phyloP scores from a whole-genome alignment of 2,113 vertebrate species.

The Fukomys damarensis region DNA sequence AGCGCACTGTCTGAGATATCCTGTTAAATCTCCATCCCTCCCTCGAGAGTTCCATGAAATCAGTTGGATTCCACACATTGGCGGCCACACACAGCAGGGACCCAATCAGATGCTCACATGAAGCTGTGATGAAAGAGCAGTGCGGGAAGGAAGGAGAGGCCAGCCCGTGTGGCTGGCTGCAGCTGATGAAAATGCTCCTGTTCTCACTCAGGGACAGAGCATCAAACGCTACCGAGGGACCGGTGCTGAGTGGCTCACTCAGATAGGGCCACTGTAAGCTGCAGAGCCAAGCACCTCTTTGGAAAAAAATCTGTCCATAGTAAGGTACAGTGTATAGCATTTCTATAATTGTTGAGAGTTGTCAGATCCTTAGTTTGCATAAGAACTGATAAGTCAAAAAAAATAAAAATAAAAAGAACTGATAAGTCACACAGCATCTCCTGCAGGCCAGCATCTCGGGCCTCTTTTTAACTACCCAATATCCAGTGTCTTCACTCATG shows the following conservation, averaged over 20 bases:
- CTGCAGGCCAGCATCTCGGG: too few species aligned
- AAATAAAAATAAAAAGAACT: too few species aligned
- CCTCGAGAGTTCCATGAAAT: conserved; percentile 36
- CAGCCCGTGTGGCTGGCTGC: conserved; percentile 9
- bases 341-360: background rate
- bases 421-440: background rate
- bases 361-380: background rate
- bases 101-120: conserved; percentile 42
- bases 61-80: conserved; percentile 48
- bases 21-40: conserved; percentile 27
- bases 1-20: background rate
- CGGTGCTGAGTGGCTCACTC: background rate
- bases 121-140: conserved; percentile 61
- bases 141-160: conserved; percentile 42
- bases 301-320: conserved; percentile 10
- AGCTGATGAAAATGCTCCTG: conserved; percentile 38
- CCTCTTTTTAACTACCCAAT: background rate
- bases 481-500: background rate
- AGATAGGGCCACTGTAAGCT: background rate
- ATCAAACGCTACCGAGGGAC: background rate
- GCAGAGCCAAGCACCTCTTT: background rate
- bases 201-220: conserved; percentile 6
- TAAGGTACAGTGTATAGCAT: background rate
- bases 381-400: background rate
- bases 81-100: conserved; percentile 17